Evolutionary conservation across 2,797 vertebrate species (phyloP).

Genomic region (Sebastes dallii): DNA sequence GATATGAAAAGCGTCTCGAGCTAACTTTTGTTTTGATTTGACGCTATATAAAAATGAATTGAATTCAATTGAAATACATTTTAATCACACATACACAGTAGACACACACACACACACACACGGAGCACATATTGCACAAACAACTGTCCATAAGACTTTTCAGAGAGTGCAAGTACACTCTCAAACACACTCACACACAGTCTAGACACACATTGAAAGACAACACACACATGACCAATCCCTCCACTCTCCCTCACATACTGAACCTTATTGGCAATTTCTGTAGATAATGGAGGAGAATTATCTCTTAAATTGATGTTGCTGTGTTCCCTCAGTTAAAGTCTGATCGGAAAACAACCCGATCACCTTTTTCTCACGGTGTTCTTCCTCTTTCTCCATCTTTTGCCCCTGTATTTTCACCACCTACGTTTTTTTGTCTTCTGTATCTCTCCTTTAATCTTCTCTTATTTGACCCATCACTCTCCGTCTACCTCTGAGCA

Average conservation of each 20-base stretch:
- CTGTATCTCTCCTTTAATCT: neutral
- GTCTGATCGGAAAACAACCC: constrained; percentile 36
- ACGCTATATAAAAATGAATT: too few relatives aligned
- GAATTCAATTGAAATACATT: neutral
- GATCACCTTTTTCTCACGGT: constrained; percentile 26
- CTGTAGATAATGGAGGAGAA: constrained; percentile 65
- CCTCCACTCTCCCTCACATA: constrained; percentile 25
- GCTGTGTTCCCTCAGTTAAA: constrained; percentile 24
- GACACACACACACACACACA: neutral
- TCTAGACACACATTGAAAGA: neutral
- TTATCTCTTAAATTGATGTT: constrained; percentile 59
- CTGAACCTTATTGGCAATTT: constrained; percentile 69
- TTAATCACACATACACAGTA: constrained; percentile 4
- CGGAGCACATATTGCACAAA: neutral
- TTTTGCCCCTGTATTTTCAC: neutral
- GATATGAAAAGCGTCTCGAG: too few relatives aligned
- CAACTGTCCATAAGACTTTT: constrained; percentile 18
- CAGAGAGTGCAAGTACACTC: neutral
- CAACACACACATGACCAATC: constrained; percentile 16
- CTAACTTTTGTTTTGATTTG: too few relatives aligned
- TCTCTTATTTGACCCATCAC: constrained; percentile 12
- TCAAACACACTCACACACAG: neutral
- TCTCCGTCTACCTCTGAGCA: constrained; percentile 5
- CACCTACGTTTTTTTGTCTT: neutral
- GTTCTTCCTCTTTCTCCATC: neutral